Evolutionary conservation across 2,888 invertebrate species (phyloP).

Genomic region (Encarsia formosa): DNA sequence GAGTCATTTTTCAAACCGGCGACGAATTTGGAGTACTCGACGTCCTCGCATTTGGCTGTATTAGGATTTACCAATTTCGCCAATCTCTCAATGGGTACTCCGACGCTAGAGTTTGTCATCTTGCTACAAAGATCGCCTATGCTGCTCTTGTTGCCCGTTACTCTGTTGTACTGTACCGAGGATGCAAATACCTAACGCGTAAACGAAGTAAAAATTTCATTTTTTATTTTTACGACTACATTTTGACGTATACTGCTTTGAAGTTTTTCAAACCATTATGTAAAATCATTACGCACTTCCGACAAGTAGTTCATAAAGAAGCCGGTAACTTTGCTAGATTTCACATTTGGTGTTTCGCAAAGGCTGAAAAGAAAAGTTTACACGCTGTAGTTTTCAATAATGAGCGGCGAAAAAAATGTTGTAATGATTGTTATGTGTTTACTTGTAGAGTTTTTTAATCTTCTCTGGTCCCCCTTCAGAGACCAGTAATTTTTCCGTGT

Average conservation of each 20-base stretch:
- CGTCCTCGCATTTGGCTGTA: slow-evolving; percentile 21
- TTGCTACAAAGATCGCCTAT: slow-evolving; percentile 33
- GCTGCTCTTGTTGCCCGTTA: slow-evolving; percentile 8
- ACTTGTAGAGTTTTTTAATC: slow-evolving; percentile 54
- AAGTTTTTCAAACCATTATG: too few species aligned
- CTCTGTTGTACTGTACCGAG: slow-evolving; percentile 38
- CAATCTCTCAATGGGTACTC: slow-evolving; percentile 31
- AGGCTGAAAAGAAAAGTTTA: slow-evolving; percentile 36
- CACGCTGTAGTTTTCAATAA: background rate
- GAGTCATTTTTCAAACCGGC: slow-evolving; percentile 15
- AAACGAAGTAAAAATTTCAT: background rate
- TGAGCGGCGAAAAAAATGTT: background rate
- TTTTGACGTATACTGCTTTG: too few species aligned
- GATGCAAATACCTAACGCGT: slow-evolving; percentile 31
- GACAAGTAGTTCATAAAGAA: slow-evolving; percentile 48
- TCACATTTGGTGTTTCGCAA: slow-evolving; percentile 39
- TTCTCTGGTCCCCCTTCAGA: slow-evolving; percentile 41
- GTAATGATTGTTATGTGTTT: background rate
- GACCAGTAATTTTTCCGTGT: slow-evolving; percentile 7
- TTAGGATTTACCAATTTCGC: slow-evolving; percentile 13
- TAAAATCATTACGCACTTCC: slow-evolving; percentile 31
- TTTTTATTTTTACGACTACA: too few species aligned
- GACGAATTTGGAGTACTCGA: slow-evolving; percentile 31
- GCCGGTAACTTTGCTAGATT: slow-evolving; percentile 40
- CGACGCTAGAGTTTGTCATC: slow-evolving; percentile 32